phyloP scores from a whole-genome alignment of 2,888 invertebrate species.

The Nymphalis urticae region DNA sequence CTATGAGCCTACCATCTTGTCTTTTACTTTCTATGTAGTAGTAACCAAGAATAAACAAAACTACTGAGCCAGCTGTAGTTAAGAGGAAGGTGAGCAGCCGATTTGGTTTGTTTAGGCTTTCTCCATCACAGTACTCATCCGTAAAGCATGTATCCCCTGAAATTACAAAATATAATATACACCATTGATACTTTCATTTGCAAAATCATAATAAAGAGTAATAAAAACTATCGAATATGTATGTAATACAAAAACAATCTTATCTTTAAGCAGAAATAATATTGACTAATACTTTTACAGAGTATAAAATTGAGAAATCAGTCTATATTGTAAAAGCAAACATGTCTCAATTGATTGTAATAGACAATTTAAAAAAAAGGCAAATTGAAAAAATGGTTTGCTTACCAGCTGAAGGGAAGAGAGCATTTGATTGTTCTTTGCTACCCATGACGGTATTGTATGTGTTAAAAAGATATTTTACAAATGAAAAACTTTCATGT shows the following conservation, averaged over 20 bases:
- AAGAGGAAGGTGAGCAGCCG: conserved; percentile 81
- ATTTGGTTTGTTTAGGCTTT: conserved; percentile 59
- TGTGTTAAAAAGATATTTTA: conserved; percentile 58
- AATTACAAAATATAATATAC: neutral
- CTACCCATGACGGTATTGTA: conserved; percentile 64
- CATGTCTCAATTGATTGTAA: no score
- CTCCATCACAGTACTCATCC: conserved; percentile 71
- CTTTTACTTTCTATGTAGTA: conserved; percentile 89
- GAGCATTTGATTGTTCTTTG: conserved; percentile 62
- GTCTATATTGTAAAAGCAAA: neutral
- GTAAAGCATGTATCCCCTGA: conserved; percentile 67
- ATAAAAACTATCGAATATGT: neutral
- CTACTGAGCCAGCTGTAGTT: conserved; percentile 86
- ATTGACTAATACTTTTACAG: neutral
- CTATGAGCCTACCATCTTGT: conserved; percentile 86
- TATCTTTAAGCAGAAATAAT: conserved; percentile 6
- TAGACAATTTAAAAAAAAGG: no score
- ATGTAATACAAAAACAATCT: neutral
- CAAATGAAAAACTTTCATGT: conserved; percentile 61
- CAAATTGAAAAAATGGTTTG: conserved; percentile 5
- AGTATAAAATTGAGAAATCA: neutral
- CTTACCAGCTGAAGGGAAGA: conserved; percentile 69
- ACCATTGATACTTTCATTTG: neutral
- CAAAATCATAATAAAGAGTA: neutral
- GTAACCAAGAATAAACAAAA: conserved; percentile 88